phyloP scores from a whole-genome alignment of 2,888 invertebrate genomes.

The Fabriciana adippe region DNA sequence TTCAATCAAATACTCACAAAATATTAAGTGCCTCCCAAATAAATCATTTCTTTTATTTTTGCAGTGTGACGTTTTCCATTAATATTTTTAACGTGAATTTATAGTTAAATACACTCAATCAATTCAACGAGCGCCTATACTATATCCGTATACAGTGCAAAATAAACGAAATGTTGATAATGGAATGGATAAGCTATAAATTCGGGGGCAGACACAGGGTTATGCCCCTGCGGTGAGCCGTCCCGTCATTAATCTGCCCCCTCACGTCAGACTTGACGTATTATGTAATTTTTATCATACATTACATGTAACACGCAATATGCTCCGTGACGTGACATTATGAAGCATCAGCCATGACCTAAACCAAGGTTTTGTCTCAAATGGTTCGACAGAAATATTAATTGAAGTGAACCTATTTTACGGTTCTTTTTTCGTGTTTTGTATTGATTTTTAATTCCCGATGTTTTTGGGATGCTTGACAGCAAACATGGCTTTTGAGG shows the following conservation, averaged over 20 bases:
- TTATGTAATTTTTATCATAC: slow-evolving; percentile 66
- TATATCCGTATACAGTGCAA: slow-evolving; percentile 41
- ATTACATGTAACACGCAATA: slow-evolving; percentile 42
- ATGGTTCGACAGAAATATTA: background rate
- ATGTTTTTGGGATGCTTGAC: no score
- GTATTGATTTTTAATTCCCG: background rate
- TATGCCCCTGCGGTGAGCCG: slow-evolving; percentile 55
- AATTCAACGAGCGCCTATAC: slow-evolving; percentile 27
- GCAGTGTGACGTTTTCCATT: slow-evolving; percentile 23
- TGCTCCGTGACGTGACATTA: slow-evolving; percentile 33
- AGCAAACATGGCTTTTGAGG: no score
- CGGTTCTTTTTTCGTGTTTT: background rate
- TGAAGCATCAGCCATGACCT: slow-evolving; percentile 33
- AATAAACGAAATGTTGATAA: slow-evolving; percentile 55
- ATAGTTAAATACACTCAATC: slow-evolving; percentile 32
- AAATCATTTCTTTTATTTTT: slow-evolving; percentile 2
- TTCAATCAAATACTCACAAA: background rate
- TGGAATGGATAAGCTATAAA: slow-evolving; percentile 69
- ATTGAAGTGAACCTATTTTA: background rate
- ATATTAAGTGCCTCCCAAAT: background rate
- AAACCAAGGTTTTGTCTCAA: slow-evolving; percentile 24
- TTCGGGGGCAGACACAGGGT: slow-evolving; percentile 55
- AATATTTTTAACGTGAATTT: slow-evolving; percentile 19
- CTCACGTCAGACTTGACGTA: slow-evolving; percentile 61
- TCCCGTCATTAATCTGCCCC: slow-evolving; percentile 68